Conservation (phyloP, 2,797 vertebrate species). For the Hypotaenidia philippensis region DNA sequence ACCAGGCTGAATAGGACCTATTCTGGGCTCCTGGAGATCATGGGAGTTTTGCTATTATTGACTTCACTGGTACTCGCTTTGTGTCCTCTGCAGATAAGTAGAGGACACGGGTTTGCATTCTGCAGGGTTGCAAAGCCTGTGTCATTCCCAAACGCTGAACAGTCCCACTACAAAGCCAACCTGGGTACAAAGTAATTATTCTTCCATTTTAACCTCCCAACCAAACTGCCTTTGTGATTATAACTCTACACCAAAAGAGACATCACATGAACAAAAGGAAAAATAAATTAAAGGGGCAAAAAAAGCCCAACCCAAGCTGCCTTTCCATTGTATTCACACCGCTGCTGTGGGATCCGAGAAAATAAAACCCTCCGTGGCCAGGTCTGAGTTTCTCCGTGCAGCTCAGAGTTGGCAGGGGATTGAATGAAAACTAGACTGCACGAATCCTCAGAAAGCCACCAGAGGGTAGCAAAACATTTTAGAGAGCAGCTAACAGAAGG, state of each 20-base stretch:
- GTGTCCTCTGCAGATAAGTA: not conserved
- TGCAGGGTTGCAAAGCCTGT: fast-evolving
- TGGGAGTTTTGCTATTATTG: not conserved
- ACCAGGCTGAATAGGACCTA: not conserved
- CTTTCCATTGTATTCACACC: not conserved
- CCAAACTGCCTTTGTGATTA: not conserved
- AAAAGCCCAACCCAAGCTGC: not conserved
- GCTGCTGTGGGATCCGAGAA: not conserved
- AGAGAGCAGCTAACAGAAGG: not conserved
- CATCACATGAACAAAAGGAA: not conserved
- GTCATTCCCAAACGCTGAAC: not conserved
- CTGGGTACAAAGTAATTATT: not conserved
- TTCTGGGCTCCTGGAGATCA: not conserved
- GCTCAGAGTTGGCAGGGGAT: not conserved
- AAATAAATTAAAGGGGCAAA: not conserved
- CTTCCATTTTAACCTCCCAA: not conserved
- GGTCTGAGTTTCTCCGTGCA: not conserved
- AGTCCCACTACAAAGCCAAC: not conserved
- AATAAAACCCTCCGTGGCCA: not conserved
- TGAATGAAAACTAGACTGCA: not conserved
- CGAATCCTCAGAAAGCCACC: slow-evolving; percentile 59
- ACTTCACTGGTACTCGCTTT: not conserved
- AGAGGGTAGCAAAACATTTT: slow-evolving; percentile 79
- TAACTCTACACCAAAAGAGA: not conserved
- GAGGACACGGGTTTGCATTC: not conserved